phyloP scores from a whole-genome alignment of 2,888 invertebrate genomes.

The Cantharis lateralis region DNA sequence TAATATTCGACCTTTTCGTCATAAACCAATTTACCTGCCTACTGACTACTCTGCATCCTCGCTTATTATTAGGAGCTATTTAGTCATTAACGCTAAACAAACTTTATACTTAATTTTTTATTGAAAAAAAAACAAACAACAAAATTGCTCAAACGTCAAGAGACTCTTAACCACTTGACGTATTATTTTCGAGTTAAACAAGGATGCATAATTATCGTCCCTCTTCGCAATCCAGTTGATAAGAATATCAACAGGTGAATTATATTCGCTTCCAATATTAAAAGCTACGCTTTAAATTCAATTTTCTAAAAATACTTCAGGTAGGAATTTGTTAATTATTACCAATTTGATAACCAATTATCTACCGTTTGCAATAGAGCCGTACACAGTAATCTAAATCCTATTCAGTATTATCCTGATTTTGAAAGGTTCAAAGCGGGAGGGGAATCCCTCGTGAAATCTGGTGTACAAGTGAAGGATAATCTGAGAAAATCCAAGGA shows the following conservation, averaged over 20 bases:
- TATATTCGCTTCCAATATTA: not conserved
- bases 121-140: not conserved
- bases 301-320: not conserved
- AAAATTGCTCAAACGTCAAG: not conserved
- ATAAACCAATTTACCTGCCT: constrained; percentile 4
- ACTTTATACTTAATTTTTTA: constrained; percentile 1
- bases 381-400: too few species aligned
- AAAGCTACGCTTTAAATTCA: not conserved
- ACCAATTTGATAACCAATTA: too few species aligned
- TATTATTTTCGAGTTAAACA: not conserved
- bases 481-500: too few species aligned
- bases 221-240: not conserved
- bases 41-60: not conserved
- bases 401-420: too few species aligned
- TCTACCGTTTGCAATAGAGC: too few species aligned
- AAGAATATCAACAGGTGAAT: not conserved
- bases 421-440: too few species aligned
- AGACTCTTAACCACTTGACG: not conserved
- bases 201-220: not conserved
- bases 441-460: too few species aligned
- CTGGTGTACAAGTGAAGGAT: too few species aligned
- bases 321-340: not conserved
- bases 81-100: constrained; percentile 1
- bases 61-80: constrained; percentile 1
- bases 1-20: constrained; percentile 12